These are phyloP conservation scores for Tupiocoris notatus DNA, from an alignment of 2,888 invertebrate genomes.

Conservation along the genomic window DNA sequence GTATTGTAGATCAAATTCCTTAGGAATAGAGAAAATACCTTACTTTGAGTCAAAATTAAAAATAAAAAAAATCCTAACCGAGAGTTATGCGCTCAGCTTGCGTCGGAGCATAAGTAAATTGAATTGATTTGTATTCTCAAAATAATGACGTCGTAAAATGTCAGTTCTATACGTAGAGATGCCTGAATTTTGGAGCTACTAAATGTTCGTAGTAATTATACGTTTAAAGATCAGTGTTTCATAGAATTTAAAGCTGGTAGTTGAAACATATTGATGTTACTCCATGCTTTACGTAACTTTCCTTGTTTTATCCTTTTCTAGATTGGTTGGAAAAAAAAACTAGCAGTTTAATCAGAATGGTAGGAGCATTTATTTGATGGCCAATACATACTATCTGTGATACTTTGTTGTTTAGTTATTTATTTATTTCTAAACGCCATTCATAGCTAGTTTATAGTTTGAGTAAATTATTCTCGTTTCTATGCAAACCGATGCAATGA, in stretches of 20 bases:
- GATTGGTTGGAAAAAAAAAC: background rate
- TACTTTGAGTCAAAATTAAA: background rate
- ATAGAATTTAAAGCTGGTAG: constrained; percentile 24
- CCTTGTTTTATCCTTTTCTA: background rate
- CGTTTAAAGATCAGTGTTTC: constrained; percentile 16
- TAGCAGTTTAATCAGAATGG: constrained; percentile 30
- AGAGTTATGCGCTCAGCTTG: background rate
- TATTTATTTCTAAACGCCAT: constrained; percentile 9
- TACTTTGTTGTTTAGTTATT: constrained; percentile 40
- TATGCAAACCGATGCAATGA: background rate
- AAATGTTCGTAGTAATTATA: constrained; percentile 8
- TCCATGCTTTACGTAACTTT: background rate
- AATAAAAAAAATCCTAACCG: background rate
- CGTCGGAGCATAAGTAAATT: background rate
- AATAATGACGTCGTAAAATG: background rate
- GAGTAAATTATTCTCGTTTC: background rate
- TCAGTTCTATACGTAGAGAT: constrained; percentile 14
- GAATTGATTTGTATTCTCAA: background rate
- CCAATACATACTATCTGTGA: constrained; percentile 42
- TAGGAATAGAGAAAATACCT: constrained; percentile 7
- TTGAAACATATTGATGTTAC: background rate
- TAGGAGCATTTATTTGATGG: constrained; percentile 39
- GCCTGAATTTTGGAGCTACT: constrained; percentile 19
- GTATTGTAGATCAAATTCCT: constrained; percentile 11
- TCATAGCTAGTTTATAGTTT: background rate